A percentile compares a stretch with the other conserved stretches of the same genome.
phyloP scores from a whole-genome alignment of 2,113 vertebrate species.

The Zosterops japonicus region DNA sequence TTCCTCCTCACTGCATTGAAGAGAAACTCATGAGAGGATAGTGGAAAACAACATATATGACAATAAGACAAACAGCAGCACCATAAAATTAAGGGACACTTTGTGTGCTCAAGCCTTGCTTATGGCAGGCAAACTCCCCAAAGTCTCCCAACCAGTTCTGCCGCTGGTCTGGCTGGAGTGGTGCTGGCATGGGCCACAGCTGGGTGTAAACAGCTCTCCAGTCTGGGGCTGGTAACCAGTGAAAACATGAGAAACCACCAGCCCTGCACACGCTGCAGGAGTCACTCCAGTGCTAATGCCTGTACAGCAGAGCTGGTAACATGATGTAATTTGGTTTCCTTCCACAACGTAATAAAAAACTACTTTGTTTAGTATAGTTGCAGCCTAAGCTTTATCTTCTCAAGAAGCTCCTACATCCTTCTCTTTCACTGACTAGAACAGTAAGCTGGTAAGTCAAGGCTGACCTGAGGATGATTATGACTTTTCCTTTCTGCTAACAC shows the following conservation, averaged over 20 bases:
- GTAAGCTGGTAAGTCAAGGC: background rate
- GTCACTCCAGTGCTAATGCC: background rate
- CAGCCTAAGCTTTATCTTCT: background rate
- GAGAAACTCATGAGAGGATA: background rate
- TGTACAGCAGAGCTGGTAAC: background rate
- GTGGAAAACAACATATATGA: background rate
- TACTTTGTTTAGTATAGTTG: background rate
- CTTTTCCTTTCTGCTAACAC: background rate
- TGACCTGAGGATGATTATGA: too few relatives aligned
- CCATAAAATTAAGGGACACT: background rate
- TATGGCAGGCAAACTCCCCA: rapidly evolving
- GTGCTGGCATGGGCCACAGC: rapidly evolving
- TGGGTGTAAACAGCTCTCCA: background rate
- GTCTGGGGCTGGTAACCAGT: background rate
- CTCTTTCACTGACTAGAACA: background rate
- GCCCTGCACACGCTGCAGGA: background rate
- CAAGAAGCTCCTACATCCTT: background rate
- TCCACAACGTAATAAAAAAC: background rate
- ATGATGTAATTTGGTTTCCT: background rate
- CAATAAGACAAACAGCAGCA: background rate
- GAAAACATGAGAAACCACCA: background rate
- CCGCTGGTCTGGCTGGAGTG: background rate
- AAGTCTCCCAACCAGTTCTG: slow-evolving; percentile 27
- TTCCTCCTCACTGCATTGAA: background rate
- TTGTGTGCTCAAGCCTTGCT: background rate